Conservation (phyloP, 2,888 invertebrate species). For the Polietes domitor region DNA sequence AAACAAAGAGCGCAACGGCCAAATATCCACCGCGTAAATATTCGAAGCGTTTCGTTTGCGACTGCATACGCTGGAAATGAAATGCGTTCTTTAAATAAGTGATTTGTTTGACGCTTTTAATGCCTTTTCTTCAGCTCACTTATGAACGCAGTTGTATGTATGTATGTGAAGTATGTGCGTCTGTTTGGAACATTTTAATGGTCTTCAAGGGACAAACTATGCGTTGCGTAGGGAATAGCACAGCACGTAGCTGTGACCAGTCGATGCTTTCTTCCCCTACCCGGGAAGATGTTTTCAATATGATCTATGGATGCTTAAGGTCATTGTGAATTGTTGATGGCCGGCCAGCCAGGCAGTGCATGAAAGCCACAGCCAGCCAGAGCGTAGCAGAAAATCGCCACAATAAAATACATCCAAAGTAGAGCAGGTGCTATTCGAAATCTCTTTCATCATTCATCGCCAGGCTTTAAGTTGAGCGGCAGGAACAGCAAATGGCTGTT, state of each 20-base stretch:
- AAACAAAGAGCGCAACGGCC: slow-evolving; percentile 3
- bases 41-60: slow-evolving; percentile 11
- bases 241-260: slow-evolving; percentile 18
- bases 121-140: slow-evolving; percentile 38
- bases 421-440: slow-evolving; percentile 64
- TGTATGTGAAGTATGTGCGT: slow-evolving; percentile 12
- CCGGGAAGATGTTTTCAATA: slow-evolving; percentile 30
- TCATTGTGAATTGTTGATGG: slow-evolving; percentile 55
- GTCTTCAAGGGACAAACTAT: slow-evolving; percentile 45
- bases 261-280: not conserved
- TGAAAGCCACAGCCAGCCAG: not conserved
- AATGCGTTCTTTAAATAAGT: slow-evolving; percentile 66
- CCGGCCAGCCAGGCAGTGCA: not conserved
- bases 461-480: not conserved
- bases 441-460: slow-evolving; percentile 47
- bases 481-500: slow-evolving; percentile 30
- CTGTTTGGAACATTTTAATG: slow-evolving; percentile 60
- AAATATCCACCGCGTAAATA: slow-evolving; percentile 19
- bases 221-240: slow-evolving; percentile 10
- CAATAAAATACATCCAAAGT: slow-evolving; percentile 56
- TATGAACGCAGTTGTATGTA: not conserved
- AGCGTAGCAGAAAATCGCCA: slow-evolving; percentile 41
- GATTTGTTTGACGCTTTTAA: slow-evolving; percentile 65
- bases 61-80: slow-evolving; percentile 18
- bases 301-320: slow-evolving; percentile 66